A percentile compares a stretch with the other conserved stretches of the same genome.
Evolutionary conservation across 1,140 invertebrate genomes (phyloP).

Genomic region (Coelopa frigida): DNA sequence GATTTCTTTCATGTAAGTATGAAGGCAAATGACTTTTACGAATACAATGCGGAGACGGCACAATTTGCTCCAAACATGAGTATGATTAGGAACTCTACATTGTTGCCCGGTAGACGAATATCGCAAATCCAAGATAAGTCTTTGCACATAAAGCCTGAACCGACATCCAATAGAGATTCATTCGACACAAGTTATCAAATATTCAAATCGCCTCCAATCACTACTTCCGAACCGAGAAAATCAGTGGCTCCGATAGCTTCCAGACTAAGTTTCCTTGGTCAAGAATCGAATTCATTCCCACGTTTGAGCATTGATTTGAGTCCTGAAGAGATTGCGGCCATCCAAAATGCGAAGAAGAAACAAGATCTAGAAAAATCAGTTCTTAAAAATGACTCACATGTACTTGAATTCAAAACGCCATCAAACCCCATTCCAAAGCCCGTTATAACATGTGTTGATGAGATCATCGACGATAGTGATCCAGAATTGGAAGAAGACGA

Average conservation of each 20-base stretch:
- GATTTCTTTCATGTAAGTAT: no score
- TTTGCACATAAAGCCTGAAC: constrained; percentile 9
- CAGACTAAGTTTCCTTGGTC: no score
- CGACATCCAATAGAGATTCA: no score
- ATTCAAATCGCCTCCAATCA: no score
- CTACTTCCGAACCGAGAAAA: no score
- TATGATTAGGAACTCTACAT: constrained; percentile 41
- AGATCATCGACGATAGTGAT: neutral
- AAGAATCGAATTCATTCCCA: no score
- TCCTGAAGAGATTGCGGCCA: neutral
- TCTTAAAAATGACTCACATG: no score
- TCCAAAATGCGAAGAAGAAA: constrained; percentile 3
- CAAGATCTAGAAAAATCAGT: neutral
- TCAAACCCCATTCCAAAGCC: neutral
- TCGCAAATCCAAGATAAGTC: constrained; percentile 12
- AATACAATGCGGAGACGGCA: constrained; percentile 35
- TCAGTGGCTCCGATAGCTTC: no score
- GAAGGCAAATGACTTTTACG: no score
- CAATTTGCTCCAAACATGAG: constrained; percentile 33
- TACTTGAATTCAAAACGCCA: no score
- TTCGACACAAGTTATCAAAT: no score
- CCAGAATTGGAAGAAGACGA: constrained; percentile 1
- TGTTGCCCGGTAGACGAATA: constrained; percentile 17
- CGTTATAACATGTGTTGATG: neutral
- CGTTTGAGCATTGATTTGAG: neutral